phyloP scores from a whole-genome alignment of 2,113 vertebrate species.

The Fregata magnificens region DNA sequence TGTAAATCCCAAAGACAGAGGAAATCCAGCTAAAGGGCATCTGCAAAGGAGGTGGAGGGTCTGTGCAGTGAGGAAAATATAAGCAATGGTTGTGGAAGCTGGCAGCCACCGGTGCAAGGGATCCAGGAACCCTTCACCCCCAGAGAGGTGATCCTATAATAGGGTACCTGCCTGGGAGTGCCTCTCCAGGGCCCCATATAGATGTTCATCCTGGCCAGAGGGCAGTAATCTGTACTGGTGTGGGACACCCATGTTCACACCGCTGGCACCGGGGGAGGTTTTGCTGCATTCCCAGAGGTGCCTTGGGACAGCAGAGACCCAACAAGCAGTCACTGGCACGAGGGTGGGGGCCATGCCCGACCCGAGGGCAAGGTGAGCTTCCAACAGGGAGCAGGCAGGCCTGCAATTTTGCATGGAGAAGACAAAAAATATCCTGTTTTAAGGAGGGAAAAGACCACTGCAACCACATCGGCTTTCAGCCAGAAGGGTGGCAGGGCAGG shows the following conservation, averaged over 20 bases:
- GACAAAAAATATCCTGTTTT: background rate
- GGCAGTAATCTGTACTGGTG: background rate
- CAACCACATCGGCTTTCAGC: background rate
- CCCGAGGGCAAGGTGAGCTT: background rate
- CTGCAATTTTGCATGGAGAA: background rate
- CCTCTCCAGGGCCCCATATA: background rate
- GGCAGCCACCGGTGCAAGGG: background rate
- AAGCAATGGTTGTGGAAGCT: background rate
- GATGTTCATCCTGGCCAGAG: background rate
- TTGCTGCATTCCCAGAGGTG: background rate
- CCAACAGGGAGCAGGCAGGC: background rate
- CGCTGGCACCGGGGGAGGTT: background rate
- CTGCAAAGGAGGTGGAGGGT: background rate
- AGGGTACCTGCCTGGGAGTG: background rate
- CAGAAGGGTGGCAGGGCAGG: background rate
- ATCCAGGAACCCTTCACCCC: background rate
- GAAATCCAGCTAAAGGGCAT: background rate
- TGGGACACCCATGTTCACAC: background rate
- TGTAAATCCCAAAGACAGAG: constrained; percentile 17
- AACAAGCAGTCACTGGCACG: background rate
- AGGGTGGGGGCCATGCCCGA: accelerated
- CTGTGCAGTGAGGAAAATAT: background rate
- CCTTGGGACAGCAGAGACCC: background rate
- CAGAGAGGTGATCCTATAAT: background rate
- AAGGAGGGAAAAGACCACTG: background rate